Base-by-base conservation (phyloP, 2,797 vertebrate genomes). In the Eulemur coronatus region DNA sequence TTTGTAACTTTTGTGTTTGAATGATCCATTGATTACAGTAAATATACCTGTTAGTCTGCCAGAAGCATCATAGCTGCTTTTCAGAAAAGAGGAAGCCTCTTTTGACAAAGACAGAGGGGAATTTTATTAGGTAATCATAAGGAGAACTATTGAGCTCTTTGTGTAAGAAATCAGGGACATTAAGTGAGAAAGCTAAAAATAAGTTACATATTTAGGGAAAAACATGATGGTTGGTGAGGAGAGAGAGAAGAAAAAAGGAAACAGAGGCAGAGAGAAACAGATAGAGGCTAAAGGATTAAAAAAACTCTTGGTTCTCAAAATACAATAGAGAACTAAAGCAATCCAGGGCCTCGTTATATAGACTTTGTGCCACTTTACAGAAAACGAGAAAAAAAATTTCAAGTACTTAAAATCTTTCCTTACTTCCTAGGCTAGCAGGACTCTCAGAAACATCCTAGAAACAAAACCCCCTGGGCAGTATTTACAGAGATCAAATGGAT, bases 1-100 rank as follows among this genome's bases (percentile, higher is more conserved):
- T 96, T 97, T 97, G 80, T 96, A 97, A 97, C 92, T 98, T 97
- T 96, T 97, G 97, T 82, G 93, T 94, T 92, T 97, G 95, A 97
- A 96, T 91, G 89, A 95, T 95, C 97, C 89, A 93, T 75, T 96
- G 90, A 92, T 97, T 97, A 97, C 85, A 94, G 75, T 93, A 94
- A 96, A 82, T 61, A 86, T 57, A 70, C 35, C 80, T 87, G 26
- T 89, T 80, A 96, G 52, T 86, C 76, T 93, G 76, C 69, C 59
- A 86, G 75, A 95, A 91, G 55, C 18, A 69, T 78, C 38, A 35
- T 33, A 15, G 38, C 52, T 30, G 52, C 7, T 84, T 91, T 95
- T 86, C 63, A 82, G 75, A 46, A 79, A 81, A 86, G 52, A 69
- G 1, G 35, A 89, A n/a, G 28, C 41, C 57, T 94, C 28, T 69